Conservation (phyloP, 1,140 invertebrate genomes). For the Trichoplusia ni region DNA sequence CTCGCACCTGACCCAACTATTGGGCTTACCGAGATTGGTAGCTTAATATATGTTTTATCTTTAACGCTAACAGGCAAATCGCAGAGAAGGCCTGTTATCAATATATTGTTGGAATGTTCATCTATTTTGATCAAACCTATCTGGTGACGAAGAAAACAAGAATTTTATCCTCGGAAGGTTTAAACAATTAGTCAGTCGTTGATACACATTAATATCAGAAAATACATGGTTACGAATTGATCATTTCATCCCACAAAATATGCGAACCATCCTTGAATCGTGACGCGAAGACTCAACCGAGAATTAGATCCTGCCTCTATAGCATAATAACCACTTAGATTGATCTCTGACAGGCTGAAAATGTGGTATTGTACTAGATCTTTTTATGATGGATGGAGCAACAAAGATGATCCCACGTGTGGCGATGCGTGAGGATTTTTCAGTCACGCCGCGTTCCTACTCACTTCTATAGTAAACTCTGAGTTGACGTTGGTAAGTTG, state of each 20-base stretch:
- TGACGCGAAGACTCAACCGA: conserved; percentile 49
- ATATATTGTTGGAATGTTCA: no score
- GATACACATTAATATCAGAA: background rate
- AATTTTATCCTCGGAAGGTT: no score
- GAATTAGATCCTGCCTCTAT: conserved; percentile 56
- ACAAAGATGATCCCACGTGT: conserved; percentile 50
- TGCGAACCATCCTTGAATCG: conserved; percentile 44
- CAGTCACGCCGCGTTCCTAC: conserved; percentile 51
- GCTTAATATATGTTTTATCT: no score
- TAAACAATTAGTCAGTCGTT: background rate
- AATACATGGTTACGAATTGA: no score
- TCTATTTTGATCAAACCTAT: no score
- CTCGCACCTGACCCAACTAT: no score
- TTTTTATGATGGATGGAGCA: conserved; percentile 17
- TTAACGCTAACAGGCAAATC: no score
- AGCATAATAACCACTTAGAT: background rate
- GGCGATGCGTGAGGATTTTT: conserved; percentile 50
- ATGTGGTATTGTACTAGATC: background rate
- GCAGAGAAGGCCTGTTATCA: no score
- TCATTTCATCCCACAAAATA: conserved; percentile 5
- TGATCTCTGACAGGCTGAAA: conserved; percentile 1
- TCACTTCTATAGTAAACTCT: conserved; percentile 17
- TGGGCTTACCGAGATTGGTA: no score
- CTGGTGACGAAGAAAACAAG: no score
- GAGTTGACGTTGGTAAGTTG: background rate